Evolutionary conservation across 2,888 invertebrate genomes (phyloP).

Genomic region (Mechanitis messenoides): DNA sequence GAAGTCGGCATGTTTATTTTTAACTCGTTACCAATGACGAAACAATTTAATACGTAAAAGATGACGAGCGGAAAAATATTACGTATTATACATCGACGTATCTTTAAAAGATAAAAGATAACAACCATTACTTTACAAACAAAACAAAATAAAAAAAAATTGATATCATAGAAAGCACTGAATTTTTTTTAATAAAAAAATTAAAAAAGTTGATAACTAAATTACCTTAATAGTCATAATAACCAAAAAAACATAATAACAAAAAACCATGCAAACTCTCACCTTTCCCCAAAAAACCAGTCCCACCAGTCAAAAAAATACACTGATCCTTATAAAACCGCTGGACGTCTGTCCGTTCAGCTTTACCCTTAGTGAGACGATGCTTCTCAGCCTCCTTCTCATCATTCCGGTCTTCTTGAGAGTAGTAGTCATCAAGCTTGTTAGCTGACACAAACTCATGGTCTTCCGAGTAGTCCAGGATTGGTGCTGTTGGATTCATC

Average conservation of each 20-base stretch:
- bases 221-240: too few species aligned
- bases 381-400: slow-evolving; percentile 68
- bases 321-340: slow-evolving; percentile 62
- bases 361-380: slow-evolving; percentile 65
- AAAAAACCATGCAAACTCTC: slow-evolving; percentile 36
- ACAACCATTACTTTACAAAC: neutral
- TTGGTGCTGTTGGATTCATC: slow-evolving; percentile 62
- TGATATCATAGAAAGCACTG: too few species aligned
- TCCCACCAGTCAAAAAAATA: slow-evolving; percentile 70
- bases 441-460: slow-evolving; percentile 71
- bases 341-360: slow-evolving; percentile 54
- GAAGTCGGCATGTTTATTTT: too few species aligned
- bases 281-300: slow-evolving; percentile 72
- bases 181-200: too few species aligned
- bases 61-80: too few species aligned
- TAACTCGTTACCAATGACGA: too few species aligned
- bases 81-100: too few species aligned
- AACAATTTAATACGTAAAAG: too few species aligned
- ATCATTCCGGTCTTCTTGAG: slow-evolving; percentile 62
- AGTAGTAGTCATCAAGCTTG: slow-evolving; percentile 67
- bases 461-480: slow-evolving; percentile 72
- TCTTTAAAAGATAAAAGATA: slow-evolving; percentile 1
- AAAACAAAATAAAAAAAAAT: too few species aligned
- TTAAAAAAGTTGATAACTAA: too few species aligned
- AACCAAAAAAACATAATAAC: slow-evolving; percentile 3